Evolutionary conservation across 2,113 vertebrate genomes (phyloP).

Genomic region (Procapra przewalskii): DNA sequence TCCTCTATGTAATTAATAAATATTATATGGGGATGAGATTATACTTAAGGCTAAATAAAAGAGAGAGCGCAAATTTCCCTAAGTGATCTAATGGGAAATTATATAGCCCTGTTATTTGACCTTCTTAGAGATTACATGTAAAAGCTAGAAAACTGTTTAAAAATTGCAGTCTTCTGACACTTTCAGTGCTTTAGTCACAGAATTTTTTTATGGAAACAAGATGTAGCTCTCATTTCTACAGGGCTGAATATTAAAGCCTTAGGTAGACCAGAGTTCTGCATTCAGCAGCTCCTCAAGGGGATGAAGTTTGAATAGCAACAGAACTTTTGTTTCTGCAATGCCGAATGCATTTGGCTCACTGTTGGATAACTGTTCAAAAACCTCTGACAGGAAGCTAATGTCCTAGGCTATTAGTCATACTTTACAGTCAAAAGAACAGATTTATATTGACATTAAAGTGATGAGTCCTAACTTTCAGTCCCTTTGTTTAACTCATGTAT

Average conservation of each 20-base stretch:
- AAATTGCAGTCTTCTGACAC: not conserved
- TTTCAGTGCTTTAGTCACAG: not conserved
- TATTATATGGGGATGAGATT: not conserved
- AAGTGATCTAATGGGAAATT: not conserved
- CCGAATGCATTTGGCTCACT: not conserved
- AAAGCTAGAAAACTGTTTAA: not conserved
- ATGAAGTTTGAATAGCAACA: not conserved
- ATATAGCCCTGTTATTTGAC: not conserved
- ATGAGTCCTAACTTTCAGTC: not conserved
- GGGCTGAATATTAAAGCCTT: not conserved
- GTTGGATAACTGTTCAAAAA: constrained; percentile 21
- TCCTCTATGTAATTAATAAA: not conserved
- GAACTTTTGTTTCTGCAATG: not conserved
- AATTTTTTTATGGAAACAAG: constrained; percentile 34
- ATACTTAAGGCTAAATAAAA: constrained; percentile 3
- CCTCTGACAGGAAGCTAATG: constrained; percentile 34
- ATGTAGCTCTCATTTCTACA: not conserved
- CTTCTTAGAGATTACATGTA: not conserved
- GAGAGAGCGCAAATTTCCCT: not conserved
- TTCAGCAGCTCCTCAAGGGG: not conserved
- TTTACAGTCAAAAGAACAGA: constrained; percentile 15
- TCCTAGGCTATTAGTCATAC: constrained; percentile 8
- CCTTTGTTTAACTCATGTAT: not conserved
- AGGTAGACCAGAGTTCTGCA: not conserved
- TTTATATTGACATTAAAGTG: not conserved